phyloP scores from a whole-genome alignment of 2,888 invertebrate species.

The Clitarchus hookeri region DNA sequence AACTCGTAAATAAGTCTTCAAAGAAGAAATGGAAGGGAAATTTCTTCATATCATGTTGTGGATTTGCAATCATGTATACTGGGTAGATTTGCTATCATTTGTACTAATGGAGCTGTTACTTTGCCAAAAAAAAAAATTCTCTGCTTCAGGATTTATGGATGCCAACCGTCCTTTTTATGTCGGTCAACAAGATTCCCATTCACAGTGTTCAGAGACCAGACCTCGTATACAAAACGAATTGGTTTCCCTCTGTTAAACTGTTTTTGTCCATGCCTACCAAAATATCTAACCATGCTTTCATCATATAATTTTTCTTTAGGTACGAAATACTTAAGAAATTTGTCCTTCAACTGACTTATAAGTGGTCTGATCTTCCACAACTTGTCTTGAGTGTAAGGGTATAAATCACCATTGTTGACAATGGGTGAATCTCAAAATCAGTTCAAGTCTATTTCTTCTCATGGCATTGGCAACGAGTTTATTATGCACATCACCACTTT shows the following conservation, averaged over 20 bases:
- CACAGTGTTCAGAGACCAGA: neutral
- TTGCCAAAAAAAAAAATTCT: too few species aligned
- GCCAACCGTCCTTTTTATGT: neutral
- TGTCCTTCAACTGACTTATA: neutral
- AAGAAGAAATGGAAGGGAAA: too few species aligned
- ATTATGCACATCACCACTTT: neutral
- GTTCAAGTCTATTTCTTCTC: neutral
- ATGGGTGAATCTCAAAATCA: neutral
- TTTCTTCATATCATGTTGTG: too few species aligned
- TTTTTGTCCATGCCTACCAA: neutral
- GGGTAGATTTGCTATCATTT: too few species aligned
- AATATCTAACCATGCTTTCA: neutral
- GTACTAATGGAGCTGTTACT: too few species aligned
- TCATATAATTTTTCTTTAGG: neutral
- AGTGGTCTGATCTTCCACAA: neutral
- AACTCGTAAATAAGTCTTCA: too few species aligned
- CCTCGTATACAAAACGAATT: neutral
- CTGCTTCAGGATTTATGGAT: too few species aligned
- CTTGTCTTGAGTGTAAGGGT: neutral
- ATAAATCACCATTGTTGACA: neutral
- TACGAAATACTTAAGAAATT: neutral
- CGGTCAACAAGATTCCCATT: neutral
- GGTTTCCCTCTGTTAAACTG: neutral
- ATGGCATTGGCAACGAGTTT: neutral
- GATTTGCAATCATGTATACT: too few species aligned